These are phyloP conservation scores for Glossophaga mutica DNA, from an alignment of 2,797 vertebrate species.

Conservation along the genomic window DNA sequence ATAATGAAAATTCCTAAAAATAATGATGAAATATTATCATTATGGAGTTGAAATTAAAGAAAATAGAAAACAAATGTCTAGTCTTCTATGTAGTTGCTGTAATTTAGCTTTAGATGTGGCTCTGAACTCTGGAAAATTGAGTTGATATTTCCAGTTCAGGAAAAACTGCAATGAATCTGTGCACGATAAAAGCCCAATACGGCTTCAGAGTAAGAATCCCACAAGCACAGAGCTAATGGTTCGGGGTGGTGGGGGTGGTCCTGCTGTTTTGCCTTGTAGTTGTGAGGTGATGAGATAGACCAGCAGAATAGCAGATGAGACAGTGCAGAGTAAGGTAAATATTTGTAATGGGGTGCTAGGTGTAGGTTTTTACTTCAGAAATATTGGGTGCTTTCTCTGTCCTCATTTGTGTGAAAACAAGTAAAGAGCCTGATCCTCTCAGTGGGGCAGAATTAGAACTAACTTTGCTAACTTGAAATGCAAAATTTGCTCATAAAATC, in stretches of 20 bases:
- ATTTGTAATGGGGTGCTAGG: neutral
- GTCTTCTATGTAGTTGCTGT: neutral
- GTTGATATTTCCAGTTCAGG: neutral
- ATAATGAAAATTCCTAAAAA: constrained; percentile 10
- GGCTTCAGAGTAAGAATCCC: neutral
- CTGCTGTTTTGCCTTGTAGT: neutral
- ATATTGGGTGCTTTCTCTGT: neutral
- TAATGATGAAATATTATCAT: neutral
- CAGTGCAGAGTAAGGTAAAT: neutral
- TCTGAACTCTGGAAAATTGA: neutral
- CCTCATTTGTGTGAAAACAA: constrained; percentile 17
- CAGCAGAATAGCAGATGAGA: neutral
- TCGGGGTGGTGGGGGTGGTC: neutral
- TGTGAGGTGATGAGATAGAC: neutral
- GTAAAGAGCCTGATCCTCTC: neutral
- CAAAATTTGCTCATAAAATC: constrained; percentile 20
- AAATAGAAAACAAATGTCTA: neutral
- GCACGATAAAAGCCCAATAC: neutral
- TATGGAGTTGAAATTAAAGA: neutral
- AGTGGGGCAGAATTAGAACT: neutral
- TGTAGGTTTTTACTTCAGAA: neutral
- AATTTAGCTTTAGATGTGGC: neutral
- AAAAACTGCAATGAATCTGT: neutral
- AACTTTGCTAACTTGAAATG: neutral
- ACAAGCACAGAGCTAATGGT: neutral